A percentile compares a stretch with the other conserved stretches of the same genome.
These are phyloP conservation scores for Pinna nobilis DNA, from an alignment of 1,140 invertebrate species.

Conservation along the genomic window DNA sequence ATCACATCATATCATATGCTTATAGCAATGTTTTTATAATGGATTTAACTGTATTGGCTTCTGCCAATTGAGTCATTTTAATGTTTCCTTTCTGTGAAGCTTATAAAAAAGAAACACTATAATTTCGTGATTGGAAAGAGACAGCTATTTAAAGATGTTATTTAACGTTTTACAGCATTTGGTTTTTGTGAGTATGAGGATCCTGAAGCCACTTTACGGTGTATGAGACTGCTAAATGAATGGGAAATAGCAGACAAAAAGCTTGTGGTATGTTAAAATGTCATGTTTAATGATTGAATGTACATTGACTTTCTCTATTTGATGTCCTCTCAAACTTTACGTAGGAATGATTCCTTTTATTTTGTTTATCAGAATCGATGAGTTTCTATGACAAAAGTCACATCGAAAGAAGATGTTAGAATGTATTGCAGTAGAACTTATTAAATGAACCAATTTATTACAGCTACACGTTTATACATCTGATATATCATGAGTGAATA, in stretches of 20 bases:
- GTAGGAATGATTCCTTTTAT: no score
- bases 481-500: no score
- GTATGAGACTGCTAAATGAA: slow-evolving; percentile 95
- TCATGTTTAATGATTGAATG: no score
- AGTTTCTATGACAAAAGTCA: not conserved
- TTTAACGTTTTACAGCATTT: slow-evolving; percentile 82
- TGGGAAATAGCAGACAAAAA: slow-evolving; percentile 95
- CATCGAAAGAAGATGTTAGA: not conserved
- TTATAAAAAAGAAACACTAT: no score
- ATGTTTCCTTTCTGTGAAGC: not conserved
- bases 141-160: no score
- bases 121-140: no score
- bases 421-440: not conserved
- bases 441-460: not conserved
- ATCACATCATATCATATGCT: no score
- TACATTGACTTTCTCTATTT: not conserved
- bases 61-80: not conserved
- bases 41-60: no score
- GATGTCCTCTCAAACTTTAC: no score
- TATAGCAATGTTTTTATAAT: not conserved
- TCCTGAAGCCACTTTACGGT: slow-evolving; percentile 94
- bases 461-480: no score
- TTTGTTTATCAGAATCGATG: no score
- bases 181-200: slow-evolving; percentile 98
- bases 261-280: slow-evolving; percentile 81